phyloP scores from a whole-genome alignment of 2,888 invertebrate species.

The Yponomeuta plumbellus region DNA sequence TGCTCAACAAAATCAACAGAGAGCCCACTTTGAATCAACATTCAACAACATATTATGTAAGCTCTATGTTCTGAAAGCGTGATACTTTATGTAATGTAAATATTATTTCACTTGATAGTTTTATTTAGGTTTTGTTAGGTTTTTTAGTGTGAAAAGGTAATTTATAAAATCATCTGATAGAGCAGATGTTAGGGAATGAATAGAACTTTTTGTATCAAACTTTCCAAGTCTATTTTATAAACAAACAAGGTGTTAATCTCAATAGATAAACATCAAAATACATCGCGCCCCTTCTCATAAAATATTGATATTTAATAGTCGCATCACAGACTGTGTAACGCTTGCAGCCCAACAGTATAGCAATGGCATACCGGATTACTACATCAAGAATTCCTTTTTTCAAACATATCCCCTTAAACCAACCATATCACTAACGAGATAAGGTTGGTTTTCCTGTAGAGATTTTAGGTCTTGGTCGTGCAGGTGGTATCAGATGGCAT shows the following conservation, averaged over 20 bases:
- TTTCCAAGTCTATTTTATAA: slow-evolving; percentile 44
- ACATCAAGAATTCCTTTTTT: slow-evolving; percentile 60
- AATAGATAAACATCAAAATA: slow-evolving; percentile 57
- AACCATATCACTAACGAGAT: slow-evolving; percentile 19
- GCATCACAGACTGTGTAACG: slow-evolving; percentile 61
- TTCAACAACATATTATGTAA: slow-evolving; percentile 19
- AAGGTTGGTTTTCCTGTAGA: slow-evolving; percentile 23
- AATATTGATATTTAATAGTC: slow-evolving; percentile 73
- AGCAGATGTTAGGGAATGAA: slow-evolving; percentile 22
- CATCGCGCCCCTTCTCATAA: slow-evolving; percentile 58
- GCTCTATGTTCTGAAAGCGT: background rate
- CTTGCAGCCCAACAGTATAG: slow-evolving; percentile 57
- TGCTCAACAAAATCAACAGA: slow-evolving; percentile 34
- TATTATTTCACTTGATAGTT: too few relatives aligned
- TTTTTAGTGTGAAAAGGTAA: background rate
- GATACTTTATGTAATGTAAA: too few relatives aligned
- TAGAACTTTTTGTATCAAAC: slow-evolving; percentile 15
- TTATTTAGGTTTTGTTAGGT: background rate
- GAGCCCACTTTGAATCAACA: slow-evolving; percentile 27
- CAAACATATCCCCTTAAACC: slow-evolving; percentile 27
- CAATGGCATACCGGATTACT: slow-evolving; percentile 65
- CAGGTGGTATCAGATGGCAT: slow-evolving; percentile 64
- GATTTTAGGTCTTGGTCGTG: slow-evolving; percentile 29
- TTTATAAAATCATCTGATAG: background rate
- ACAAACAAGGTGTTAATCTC: slow-evolving; percentile 72